Evolutionary conservation across 2,797 vertebrate species (phyloP), one percentile per base, ranked within the genome.

Genomic region (Gadopsis bispinosus): DNA sequence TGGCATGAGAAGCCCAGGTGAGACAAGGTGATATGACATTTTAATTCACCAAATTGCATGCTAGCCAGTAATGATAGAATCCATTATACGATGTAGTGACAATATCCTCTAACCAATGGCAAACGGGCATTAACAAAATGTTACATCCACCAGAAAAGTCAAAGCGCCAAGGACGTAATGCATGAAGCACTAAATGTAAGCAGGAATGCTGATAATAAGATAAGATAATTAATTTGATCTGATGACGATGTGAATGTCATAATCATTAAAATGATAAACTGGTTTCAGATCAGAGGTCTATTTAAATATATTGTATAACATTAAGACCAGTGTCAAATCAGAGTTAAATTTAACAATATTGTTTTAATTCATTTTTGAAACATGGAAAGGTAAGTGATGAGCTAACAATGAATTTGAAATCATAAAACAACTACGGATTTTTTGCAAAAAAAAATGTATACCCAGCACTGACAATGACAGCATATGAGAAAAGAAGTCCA

Each of bases 21-120:
- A 93, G 87, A 88, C 88, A 89, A 91, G 90, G 87, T 90, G 89
- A 92, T 85, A 84, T 79, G 37, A 87, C 78, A 88, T 87, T 88
- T 91, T 91, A 94, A 94, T 93, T 93, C 84, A 78, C 81, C 86
- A 91, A 92, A 92, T 91, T 92, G 90, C 84, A 58, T 79, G 86
- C 90, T 86, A 62, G 87, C 85, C 76, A 71, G 82, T 91, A 87
- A 91, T 91, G 90, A 93, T 83, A 72, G 87, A 88, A 90, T 90
- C 77, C 37, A 79, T 90, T 92, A 92, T 79, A 90, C 6, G 56
- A 82, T 85, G 79, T 77, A 51, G 68, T 78, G 86, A 90, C 81
- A 86, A 81, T 83, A 71, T 84, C 84, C 59, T 85, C 62, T 8
- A 71, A 86, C 70, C 72, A 71, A 74, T 88, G 67, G 77, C 78